Base-by-base conservation (phyloP, 2,113 vertebrate species). In the Trematocara stigmaticum region DNA sequence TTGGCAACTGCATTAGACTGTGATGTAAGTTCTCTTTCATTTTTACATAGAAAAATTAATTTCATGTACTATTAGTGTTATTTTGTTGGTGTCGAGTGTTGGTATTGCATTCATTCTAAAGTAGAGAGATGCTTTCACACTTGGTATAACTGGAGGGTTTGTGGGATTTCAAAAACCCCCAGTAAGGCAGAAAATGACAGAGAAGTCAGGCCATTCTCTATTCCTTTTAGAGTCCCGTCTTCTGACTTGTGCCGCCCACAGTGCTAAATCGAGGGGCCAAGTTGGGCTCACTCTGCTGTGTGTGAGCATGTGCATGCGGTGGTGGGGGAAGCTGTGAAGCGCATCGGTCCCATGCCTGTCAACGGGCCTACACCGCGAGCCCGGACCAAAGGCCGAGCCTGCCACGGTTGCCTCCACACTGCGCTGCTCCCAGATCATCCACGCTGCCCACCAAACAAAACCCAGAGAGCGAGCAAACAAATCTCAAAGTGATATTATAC, bases 201-300 rank as follows among this genome's bases (percentile, higher is more conserved):
- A 89, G 80, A 31, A 79, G 53, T 90, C 82, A 59, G 80, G 35
- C 56, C 78, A 34, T 83, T 86, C 38, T 87, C 15, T 82, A 1
- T 79, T 88, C 84, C 87, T 89, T 88, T 87, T 71, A 83, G 84
- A 88, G 82, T 84, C 83, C 56, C 64, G 69, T 82, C 82, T 84
- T 82, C 87, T 89, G 83, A 35, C 86, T 88, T 78, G 78, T 89
- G 84, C 88, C 93, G 61, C 93, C 92, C 87, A 91, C 92, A 38
- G 89, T 1, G 86, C 55, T 84, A 92, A 92, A 92, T 84, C 91
- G 74, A 76, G 88, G 52, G 88, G 61, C 84, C 88, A 71, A 84
- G 79, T 76, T 38, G 5, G 84, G 71, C 89, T 86, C 80, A 53
- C 49, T 79, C 64, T 79, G 23, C 55, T 81, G 66, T 85, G 57